A percentile compares a stretch with the other conserved stretches of the same genome.
These are phyloP conservation scores for Rynchops niger DNA, from an alignment of 2,113 vertebrate genomes.

Conservation along the genomic window DNA sequence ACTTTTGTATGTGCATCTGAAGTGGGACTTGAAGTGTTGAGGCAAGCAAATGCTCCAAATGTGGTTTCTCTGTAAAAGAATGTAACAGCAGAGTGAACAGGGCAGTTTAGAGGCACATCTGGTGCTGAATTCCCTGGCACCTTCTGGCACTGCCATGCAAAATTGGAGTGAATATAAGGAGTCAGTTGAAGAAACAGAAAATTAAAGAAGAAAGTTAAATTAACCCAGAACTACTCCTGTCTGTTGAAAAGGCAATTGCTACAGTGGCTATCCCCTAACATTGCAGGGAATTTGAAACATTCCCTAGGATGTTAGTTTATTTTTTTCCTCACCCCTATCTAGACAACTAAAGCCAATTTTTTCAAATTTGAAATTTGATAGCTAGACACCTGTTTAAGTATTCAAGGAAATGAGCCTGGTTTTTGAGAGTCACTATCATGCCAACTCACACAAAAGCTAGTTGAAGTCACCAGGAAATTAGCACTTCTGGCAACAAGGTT, in stretches of 20 bases:
- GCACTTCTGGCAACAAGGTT: not conserved
- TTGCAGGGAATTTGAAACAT: not conserved
- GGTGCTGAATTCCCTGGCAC: not conserved
- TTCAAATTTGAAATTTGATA: not conserved
- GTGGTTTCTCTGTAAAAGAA: not conserved
- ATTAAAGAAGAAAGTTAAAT: not conserved
- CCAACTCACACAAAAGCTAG: not conserved
- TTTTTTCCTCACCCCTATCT: not conserved
- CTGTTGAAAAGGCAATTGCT: not conserved
- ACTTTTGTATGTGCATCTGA: not conserved
- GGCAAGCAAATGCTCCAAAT: not conserved
- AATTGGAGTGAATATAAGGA: not conserved
- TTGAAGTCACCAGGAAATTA: not conserved
- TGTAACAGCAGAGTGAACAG: not conserved
- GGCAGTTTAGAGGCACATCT: not conserved
- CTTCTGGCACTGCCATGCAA: not conserved
- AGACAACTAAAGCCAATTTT: not conserved
- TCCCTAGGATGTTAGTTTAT: not conserved
- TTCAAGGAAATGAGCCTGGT: not conserved
- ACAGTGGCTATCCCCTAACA: not conserved
- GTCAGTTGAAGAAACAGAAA: not conserved
- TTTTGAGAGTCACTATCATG: not conserved
- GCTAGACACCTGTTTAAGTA: not conserved
- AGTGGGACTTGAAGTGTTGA: not conserved
- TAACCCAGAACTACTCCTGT: not conserved